Conservation (phyloP, 2,113 vertebrate genomes). For the Desmodus rotundus region DNA sequence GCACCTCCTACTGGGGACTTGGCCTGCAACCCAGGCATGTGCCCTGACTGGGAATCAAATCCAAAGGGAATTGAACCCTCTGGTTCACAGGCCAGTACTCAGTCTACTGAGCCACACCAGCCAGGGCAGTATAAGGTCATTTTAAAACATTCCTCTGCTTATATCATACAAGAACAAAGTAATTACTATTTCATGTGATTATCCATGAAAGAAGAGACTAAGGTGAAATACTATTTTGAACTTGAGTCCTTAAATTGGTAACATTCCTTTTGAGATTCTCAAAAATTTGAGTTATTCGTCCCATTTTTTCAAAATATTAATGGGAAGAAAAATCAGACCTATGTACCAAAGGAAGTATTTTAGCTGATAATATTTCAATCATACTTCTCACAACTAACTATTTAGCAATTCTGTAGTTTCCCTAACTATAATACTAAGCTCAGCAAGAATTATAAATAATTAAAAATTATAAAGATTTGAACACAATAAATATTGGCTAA, state of each 20-base stretch:
- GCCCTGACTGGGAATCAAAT: too few species aligned
- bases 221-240: not conserved
- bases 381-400: not conserved
- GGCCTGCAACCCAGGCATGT: too few species aligned
- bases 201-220: not conserved
- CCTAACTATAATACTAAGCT: not conserved
- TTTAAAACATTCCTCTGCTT: not conserved
- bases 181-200: not conserved
- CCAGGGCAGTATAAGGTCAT: not conserved
- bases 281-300: not conserved
- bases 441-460: not conserved
- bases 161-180: not conserved
- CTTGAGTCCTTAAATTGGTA: conserved; percentile 3
- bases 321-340: not conserved
- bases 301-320: not conserved
- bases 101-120: too few species aligned
- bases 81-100: too few species aligned
- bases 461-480: not conserved
- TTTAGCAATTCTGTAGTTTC: not conserved
- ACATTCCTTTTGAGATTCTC: not conserved
- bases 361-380: not conserved
- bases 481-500: not conserved
- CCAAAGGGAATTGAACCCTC: too few species aligned
- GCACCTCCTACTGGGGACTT: too few species aligned
- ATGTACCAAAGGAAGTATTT: not conserved